phyloP scores from a whole-genome alignment of 2,797 vertebrate species.

The Malacoctenus gilli region DNA sequence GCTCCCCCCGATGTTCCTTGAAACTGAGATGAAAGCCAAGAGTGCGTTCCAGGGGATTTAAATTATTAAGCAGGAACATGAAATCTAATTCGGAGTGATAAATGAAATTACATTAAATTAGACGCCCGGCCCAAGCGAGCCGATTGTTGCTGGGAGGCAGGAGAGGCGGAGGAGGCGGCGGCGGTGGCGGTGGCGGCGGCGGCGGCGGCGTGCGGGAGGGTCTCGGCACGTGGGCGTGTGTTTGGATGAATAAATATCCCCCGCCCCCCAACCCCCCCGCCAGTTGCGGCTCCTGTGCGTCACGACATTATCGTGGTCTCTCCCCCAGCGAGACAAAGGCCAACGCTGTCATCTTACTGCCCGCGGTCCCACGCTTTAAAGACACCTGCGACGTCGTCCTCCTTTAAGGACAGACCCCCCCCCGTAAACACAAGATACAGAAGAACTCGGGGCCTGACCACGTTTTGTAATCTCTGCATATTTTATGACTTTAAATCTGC shows the following conservation, averaged over 20 bases:
- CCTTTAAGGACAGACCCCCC: constrained; percentile 22
- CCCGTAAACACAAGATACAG: constrained; percentile 4
- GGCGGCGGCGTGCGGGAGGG: constrained; percentile 49
- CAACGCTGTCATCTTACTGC: constrained; percentile 32
- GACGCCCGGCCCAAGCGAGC: constrained; percentile 57
- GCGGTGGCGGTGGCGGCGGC: constrained; percentile 56
- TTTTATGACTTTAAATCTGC: constrained; percentile 1
- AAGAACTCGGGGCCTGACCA: neutral
- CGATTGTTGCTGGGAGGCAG: constrained; percentile 62
- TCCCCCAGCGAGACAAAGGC: constrained; percentile 44
- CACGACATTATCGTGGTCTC: constrained; percentile 27
- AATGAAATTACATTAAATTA: constrained; percentile 78
- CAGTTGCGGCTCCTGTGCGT: constrained; percentile 20
- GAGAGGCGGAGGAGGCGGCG: constrained; percentile 60
- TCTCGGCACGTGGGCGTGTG: constrained; percentile 30
- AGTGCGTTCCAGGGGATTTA: constrained; percentile 66
- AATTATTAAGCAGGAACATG: constrained; percentile 78
- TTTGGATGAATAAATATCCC: constrained; percentile 68
- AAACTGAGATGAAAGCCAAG: constrained; percentile 58
- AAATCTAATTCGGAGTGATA: constrained; percentile 78
- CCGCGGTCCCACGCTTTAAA: constrained; percentile 21
- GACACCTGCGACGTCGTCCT: constrained; percentile 38
- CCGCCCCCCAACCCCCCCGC: no score
- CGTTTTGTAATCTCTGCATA: neutral
- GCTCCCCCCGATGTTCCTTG: constrained; percentile 43